phyloP scores from a whole-genome alignment of 1,140 invertebrate species.

The Lamellibrachia luymesi region DNA sequence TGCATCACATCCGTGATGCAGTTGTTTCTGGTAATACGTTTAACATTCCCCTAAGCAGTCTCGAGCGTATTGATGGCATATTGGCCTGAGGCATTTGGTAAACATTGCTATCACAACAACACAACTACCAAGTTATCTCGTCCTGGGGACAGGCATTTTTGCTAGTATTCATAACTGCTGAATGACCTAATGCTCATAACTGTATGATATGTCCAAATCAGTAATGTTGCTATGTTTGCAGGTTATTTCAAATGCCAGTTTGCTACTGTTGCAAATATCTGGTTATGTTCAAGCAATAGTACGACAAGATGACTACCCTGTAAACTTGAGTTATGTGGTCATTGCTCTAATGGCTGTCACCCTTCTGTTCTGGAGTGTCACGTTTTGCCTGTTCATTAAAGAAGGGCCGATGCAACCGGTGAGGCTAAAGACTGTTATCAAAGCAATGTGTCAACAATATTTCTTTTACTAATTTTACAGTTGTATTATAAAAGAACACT shows the following conservation, averaged over 20 bases:
- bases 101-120: too few relatives aligned
- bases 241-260: background rate
- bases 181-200: background rate
- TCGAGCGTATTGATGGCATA: too few relatives aligned
- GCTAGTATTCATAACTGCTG: background rate
- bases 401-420: background rate
- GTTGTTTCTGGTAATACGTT: too few relatives aligned
- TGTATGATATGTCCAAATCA: too few relatives aligned
- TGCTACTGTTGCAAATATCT: background rate
- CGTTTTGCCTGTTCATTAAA: background rate
- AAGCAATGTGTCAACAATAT: background rate
- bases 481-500: too few relatives aligned
- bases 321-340: background rate
- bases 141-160: too few relatives aligned
- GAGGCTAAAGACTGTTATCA: background rate
- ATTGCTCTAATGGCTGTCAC: background rate
- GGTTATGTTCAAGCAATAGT: background rate
- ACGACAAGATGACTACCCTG: background rate
- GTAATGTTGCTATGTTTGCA: background rate
- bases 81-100: too few relatives aligned
- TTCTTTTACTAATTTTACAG: background rate
- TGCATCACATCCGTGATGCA: too few relatives aligned
- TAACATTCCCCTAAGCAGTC: too few relatives aligned
- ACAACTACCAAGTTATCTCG: background rate
- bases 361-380: background rate